A percentile compares a stretch with the other conserved stretches of the same genome.
Evolutionary conservation across 1,140 invertebrate species (phyloP).

Genomic region (Meloidogyne exigua): DNA sequence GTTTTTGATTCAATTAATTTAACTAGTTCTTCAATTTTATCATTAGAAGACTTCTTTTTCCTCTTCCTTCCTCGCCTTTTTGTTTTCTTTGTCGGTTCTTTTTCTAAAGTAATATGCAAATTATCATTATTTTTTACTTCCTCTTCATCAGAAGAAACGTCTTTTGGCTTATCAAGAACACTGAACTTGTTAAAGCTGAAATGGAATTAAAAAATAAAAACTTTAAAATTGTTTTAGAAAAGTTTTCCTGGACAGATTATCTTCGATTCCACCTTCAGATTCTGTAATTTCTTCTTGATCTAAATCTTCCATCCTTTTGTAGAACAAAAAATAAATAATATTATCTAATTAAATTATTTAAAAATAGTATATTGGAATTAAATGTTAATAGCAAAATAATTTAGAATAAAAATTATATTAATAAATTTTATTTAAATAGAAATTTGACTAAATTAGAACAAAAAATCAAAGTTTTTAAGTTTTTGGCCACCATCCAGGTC

Average conservation of each 20-base stretch:
- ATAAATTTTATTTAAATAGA: background rate
- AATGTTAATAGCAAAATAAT: too few relatives aligned
- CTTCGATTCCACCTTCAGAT: background rate
- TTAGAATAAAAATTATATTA: background rate
- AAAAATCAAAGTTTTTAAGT: background rate
- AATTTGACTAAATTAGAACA: background rate
- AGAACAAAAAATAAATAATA: too few relatives aligned
- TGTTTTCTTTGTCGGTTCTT: background rate
- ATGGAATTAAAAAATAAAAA: background rate
- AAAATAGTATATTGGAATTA: too few relatives aligned
- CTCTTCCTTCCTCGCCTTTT: background rate
- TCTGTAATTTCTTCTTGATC: background rate
- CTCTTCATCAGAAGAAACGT: background rate
- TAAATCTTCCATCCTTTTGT: background rate
- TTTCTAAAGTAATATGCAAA: background rate
- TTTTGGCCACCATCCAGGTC: constrained; percentile 33
- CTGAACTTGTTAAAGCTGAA: constrained; percentile 24
- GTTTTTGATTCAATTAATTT: background rate
- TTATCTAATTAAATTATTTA: too few relatives aligned
- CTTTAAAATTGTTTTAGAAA: background rate
- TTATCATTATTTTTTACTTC: background rate
- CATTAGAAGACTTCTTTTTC: constrained; percentile 3
- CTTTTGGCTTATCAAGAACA: constrained; percentile 16
- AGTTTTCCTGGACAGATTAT: background rate
- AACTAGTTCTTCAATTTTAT: constrained; percentile 18